Evolutionary conservation across 1,140 invertebrate species (phyloP).

Genomic region (Drosophila tani): DNA sequence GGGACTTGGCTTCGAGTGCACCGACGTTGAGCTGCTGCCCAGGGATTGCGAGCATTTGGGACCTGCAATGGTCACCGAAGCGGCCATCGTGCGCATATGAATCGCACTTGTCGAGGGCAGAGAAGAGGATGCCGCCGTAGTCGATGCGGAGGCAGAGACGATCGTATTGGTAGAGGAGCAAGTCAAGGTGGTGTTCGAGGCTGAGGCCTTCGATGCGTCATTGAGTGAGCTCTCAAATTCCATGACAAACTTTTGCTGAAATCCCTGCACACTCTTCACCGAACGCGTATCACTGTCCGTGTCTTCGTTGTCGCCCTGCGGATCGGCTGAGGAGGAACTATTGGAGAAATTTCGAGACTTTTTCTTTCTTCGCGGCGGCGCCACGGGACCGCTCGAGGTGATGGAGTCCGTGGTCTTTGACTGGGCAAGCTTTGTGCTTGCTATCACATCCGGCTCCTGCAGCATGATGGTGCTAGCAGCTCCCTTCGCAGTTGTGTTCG

Average conservation of each 20-base stretch:
- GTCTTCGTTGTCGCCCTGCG: conserved; percentile 69
- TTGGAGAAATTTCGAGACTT: conserved; percentile 87
- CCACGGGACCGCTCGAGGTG: conserved; percentile 87
- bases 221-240: conserved; percentile 79
- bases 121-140: conserved; percentile 80
- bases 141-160: conserved; percentile 68
- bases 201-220: conserved; percentile 55
- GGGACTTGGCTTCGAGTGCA: conserved; percentile 83
- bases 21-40: conserved; percentile 84
- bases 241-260: conserved; percentile 80
- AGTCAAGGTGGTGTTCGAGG: conserved; percentile 60
- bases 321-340: conserved; percentile 84
- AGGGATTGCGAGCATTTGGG: conserved; percentile 85
- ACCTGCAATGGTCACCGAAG: conserved; percentile 89
- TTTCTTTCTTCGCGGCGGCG: conserved; percentile 93
- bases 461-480: conserved; percentile 81
- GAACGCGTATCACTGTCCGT: conserved; percentile 81
- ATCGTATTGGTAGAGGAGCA: conserved; percentile 75
- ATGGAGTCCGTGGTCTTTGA: conserved; percentile 85
- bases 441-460: conserved; percentile 96
- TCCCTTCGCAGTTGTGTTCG: conserved; percentile 3
- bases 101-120: conserved; percentile 84
- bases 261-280: conserved; percentile 79
- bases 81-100: conserved; percentile 89
- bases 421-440: conserved; percentile 92